Percentiles rank a stretch among this genome's conserved stretches.
These are phyloP conservation scores for Nemotelus nigrinus DNA, from an alignment of 2,888 invertebrate genomes.

Conservation along the genomic window DNA sequence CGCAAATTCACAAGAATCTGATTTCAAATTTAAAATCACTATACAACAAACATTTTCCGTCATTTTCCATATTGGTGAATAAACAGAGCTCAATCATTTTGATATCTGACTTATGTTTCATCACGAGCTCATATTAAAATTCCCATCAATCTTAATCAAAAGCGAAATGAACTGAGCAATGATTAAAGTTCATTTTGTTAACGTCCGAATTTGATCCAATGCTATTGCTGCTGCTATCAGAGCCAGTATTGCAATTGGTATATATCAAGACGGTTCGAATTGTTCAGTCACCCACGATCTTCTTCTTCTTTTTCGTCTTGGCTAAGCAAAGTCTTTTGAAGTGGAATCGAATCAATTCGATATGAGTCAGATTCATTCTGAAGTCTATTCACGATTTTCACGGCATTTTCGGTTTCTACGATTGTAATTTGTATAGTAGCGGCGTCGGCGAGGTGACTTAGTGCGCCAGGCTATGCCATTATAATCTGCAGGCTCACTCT, in stretches of 20 bases:
- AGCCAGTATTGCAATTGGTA: too few relatives aligned
- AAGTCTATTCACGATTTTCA: conserved; percentile 32
- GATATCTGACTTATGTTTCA: neutral
- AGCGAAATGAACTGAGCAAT: neutral
- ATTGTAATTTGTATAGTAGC: neutral
- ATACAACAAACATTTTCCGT: neutral
- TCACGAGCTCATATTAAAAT: neutral
- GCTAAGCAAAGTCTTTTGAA: neutral
- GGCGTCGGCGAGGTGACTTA: too few relatives aligned
- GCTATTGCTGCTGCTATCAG: too few relatives aligned
- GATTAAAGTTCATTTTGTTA: conserved; percentile 25
- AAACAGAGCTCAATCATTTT: neutral
- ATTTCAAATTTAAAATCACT: neutral
- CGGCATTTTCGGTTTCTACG: conserved; percentile 2
- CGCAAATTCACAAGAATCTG: too few relatives aligned
- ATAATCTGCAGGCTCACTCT: too few relatives aligned
- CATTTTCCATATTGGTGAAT: neutral
- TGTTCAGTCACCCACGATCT: neutral
- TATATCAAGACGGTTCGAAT: too few relatives aligned
- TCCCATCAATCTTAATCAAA: conserved; percentile 28
- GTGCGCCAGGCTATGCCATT: too few relatives aligned
- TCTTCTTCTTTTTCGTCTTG: neutral
- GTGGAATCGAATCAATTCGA: neutral
- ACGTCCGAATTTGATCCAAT: neutral
- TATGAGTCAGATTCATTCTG: conserved; percentile 29